Conservation (phyloP, 2,113 vertebrate species). For the Ptychochromis oligacanthus region DNA sequence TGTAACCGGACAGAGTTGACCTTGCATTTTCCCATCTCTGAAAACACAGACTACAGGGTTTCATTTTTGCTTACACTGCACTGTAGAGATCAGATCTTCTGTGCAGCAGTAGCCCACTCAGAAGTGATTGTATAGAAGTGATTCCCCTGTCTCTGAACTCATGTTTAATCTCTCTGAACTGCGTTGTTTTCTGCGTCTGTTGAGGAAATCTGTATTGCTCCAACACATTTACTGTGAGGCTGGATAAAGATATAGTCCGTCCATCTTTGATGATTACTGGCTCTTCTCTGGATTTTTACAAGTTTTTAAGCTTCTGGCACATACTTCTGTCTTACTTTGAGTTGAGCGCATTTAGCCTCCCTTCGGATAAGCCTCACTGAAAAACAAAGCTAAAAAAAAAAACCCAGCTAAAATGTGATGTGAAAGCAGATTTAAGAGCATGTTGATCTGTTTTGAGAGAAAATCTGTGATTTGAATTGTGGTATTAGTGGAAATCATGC, state of each 20-base stretch:
- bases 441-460: neutral
- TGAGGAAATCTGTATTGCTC: neutral
- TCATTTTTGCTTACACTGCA: neutral
- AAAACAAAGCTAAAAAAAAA: too few relatives aligned
- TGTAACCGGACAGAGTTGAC: neutral
- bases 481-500: neutral
- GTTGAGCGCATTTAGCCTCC: neutral
- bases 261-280: conserved; percentile 8
- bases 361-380: neutral
- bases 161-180: conserved; percentile 32
- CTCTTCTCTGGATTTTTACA: neutral
- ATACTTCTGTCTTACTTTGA: neutral
- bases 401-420: neutral
- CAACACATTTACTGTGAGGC: neutral
- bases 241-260: conserved; percentile 21
- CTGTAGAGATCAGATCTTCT: conserved; percentile 17
- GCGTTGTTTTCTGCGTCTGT: neutral
- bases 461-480: neutral
- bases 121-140: neutral
- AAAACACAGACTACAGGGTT: neutral
- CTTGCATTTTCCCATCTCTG: neutral
- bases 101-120: neutral
- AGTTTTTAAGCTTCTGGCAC: neutral
- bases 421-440: neutral
- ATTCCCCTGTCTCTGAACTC: conserved; percentile 11